Evolutionary conservation across 2,797 vertebrate genomes (phyloP).

Genomic region (Lagodon rhomboides): DNA sequence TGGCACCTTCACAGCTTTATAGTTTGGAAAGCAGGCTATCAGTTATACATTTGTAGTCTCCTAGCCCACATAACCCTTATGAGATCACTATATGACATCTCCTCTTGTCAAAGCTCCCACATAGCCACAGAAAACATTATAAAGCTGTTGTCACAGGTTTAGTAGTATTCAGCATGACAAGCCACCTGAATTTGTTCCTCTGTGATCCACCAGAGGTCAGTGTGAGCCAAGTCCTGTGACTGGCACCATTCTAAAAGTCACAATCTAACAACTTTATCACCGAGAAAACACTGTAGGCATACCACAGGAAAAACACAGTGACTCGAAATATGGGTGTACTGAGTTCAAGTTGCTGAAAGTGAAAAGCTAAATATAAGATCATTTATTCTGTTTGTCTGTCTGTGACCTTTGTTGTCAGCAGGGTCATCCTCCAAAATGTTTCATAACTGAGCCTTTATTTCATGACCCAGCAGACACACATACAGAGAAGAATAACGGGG

Average conservation of each 20-base stretch:
- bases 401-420: not conserved
- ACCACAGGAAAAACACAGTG: not conserved
- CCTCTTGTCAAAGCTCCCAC: no score
- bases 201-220: conserved; percentile 59
- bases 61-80: no score
- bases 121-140: not conserved
- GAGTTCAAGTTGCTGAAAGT: not conserved
- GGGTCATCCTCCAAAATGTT: conserved; percentile 14
- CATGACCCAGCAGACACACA: conserved; percentile 16
- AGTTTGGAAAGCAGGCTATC: not conserved
- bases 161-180: not conserved
- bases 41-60: not conserved
- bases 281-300: not conserved
- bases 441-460: conserved; percentile 35
- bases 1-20: no score
- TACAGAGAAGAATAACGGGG: conserved; percentile 36
- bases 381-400: not conserved
- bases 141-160: not conserved
- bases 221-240: conserved; percentile 36
- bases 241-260: not conserved
- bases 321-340: not conserved
- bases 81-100: no score
- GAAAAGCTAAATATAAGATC: not conserved
- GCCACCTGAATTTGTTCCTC: not conserved
- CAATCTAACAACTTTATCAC: no score